Base-by-base conservation (phyloP, 2,797 vertebrate species). In the Remorina albescens region DNA sequence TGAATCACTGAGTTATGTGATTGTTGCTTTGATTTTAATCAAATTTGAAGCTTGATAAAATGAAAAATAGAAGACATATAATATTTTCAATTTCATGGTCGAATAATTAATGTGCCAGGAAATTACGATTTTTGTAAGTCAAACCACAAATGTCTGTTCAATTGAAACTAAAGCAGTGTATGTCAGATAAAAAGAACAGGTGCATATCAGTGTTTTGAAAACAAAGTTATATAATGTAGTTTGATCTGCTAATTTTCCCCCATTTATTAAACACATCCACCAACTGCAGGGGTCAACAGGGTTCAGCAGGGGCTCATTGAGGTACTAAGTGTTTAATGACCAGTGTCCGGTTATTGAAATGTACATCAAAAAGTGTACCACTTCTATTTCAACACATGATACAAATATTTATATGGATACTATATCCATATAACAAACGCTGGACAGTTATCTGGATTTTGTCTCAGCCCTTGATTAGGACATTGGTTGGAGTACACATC, bases 21-120 rank as follows among this genome's bases (percentile, higher is more conserved):
- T 71, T 13, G 39, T 32, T 60, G 59, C 67, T 80, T 75, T 77
- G 64, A 75, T 75, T 80, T 65, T 58, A 76, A 83, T 81, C 41
- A 71, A 69, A 84, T 67, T 66, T 80, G 36, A 21, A 37, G 50
- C n/a, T 13, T 23, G 56, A 68, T 51, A 28, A 71, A 83, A 62
- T 66, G 36, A 61, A 25, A 67, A 30, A 30, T 30, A 30, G 6
- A 71, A 67, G 59, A 30, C 67, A 54, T 37, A 61, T 61, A 39
- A 53, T 63, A 80, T 51, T 56, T 18, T 58, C 25, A 19, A 76
- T 83, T 67, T 74, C 41, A 84, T 41, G 46, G 50, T 80, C 23
- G 82, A 78, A 77, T 53, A 46, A 85, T 76, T 59, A 19, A 71
- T 57, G 36, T 4, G 11, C 16, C 50, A 5, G 58, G 23, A 77